phyloP scores from a whole-genome alignment of 2,113 vertebrate genomes.

The Tetrax tetrax region DNA sequence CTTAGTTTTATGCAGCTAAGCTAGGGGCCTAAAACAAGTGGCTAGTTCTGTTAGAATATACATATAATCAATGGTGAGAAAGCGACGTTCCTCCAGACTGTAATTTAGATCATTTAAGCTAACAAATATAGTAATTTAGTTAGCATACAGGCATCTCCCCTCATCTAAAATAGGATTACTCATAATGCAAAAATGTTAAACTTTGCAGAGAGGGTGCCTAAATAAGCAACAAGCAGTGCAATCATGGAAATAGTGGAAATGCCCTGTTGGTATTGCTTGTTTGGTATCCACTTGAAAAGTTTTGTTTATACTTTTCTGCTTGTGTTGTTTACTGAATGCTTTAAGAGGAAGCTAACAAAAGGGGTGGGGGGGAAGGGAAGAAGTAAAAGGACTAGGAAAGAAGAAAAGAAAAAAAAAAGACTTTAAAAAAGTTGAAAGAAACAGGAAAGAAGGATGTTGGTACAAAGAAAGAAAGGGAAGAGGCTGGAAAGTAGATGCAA shows the following conservation, averaged over 20 bases:
- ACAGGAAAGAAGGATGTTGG: background rate
- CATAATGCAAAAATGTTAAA: background rate
- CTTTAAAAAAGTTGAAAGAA: background rate
- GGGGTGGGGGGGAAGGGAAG: fast-evolving
- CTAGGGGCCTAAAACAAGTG: background rate
- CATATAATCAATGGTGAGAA: background rate
- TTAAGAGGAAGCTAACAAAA: background rate
- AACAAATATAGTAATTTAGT: background rate
- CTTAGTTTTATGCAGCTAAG: background rate
- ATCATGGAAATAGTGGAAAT: background rate
- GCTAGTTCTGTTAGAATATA: background rate
- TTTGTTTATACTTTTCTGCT: background rate
- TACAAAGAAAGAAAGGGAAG: background rate
- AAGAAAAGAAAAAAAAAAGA: background rate
- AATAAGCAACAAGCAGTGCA: background rate
- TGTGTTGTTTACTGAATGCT: background rate
- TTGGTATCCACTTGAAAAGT: background rate
- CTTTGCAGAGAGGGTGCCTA: background rate
- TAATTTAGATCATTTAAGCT: background rate
- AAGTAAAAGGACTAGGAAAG: background rate
- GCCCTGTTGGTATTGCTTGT: background rate
- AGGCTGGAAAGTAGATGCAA: background rate
- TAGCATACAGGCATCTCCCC: background rate
- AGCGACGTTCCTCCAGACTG: background rate
- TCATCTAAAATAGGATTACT: background rate